phyloP scores from a whole-genome alignment of 2,888 invertebrate species.

The Phytoseiulus persimilis region DNA sequence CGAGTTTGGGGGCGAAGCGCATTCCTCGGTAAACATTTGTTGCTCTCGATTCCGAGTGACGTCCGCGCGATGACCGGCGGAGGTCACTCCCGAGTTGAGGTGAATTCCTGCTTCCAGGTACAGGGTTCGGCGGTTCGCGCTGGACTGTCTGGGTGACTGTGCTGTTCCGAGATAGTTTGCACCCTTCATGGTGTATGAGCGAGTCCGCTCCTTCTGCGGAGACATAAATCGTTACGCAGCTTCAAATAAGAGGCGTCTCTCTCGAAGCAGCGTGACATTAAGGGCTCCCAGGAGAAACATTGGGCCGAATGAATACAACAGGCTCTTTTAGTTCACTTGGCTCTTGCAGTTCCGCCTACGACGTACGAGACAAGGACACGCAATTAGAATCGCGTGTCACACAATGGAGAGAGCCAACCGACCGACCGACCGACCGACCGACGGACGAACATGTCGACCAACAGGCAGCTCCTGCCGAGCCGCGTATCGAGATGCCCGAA shows the following conservation, averaged over 20 bases:
- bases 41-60: not conserved
- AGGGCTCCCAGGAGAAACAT: not conserved
- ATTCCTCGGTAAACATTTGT: not conserved
- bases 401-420: not conserved
- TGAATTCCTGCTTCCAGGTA: not conserved
- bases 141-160: too few relatives aligned
- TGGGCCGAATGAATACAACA: not conserved
- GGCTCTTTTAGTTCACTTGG: not conserved
- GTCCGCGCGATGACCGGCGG: not conserved
- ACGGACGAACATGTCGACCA: not conserved
- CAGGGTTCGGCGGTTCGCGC: not conserved
- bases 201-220: not conserved
- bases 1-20: not conserved
- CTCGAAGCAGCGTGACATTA: not conserved
- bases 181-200: too few relatives aligned
- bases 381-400: not conserved
- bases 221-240: not conserved
- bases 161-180: too few relatives aligned
- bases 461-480: not conserved
- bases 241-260: not conserved
- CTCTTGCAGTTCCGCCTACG: not conserved
- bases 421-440: not conserved
- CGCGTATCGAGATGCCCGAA: not conserved
- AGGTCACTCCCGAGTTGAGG: not conserved
- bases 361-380: conserved; percentile 5